A percentile compares a stretch with the other conserved stretches of the same genome.
Conservation (phyloP, 2,888 invertebrate species). For the Drosophila nigricruria region DNA sequence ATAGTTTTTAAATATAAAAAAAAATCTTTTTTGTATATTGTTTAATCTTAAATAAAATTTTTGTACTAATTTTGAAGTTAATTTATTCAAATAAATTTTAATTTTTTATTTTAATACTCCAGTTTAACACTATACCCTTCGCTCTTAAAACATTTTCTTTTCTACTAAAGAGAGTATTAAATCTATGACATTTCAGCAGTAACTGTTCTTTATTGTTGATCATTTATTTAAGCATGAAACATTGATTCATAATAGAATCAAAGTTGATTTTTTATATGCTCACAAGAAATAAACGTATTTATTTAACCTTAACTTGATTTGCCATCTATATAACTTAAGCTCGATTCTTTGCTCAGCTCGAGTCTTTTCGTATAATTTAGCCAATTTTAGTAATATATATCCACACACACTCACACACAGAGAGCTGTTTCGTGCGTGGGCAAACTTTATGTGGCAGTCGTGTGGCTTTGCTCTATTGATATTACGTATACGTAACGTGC, state of each 20-base stretch:
- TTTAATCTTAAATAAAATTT: too few relatives aligned
- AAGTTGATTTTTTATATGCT: conserved; percentile 3
- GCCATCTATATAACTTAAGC: conserved; percentile 3
- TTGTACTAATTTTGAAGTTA: too few relatives aligned
- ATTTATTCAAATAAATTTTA: too few relatives aligned
- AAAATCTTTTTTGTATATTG: too few relatives aligned
- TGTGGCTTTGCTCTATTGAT: conserved; percentile 33
- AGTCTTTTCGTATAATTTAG: conserved; percentile 9
- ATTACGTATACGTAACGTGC: conserved; percentile 56
- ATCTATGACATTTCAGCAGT: not conserved
- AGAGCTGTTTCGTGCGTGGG: conserved; percentile 9
- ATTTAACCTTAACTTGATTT: not conserved
- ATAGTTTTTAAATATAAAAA: too few relatives aligned
- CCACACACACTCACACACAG: not conserved
- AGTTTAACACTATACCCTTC: too few relatives aligned
- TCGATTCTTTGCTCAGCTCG: not conserved
- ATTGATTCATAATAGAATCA: conserved; percentile 10
- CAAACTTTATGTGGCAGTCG: conserved; percentile 21
- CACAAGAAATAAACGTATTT: not conserved
- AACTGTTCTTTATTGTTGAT: not conserved
- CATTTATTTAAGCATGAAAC: not conserved
- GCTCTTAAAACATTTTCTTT: not conserved
- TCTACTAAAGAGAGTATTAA: not conserved
- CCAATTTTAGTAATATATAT: conserved; percentile 9
- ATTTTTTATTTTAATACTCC: too few relatives aligned